phyloP scores from a whole-genome alignment of 2,888 invertebrate genomes.

The Cistogaster globosa region DNA sequence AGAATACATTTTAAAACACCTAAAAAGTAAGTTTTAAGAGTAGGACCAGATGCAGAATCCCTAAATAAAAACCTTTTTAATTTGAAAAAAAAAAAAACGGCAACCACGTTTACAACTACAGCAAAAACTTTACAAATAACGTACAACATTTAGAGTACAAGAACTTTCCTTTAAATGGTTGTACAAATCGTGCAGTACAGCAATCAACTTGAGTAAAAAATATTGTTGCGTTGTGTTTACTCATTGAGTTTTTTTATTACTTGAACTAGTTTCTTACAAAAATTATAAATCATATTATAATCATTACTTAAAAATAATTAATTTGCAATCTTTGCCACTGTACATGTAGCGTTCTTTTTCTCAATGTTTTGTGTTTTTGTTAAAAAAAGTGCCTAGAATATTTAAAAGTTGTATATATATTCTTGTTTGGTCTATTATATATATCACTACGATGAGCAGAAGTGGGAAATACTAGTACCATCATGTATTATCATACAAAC shows the following conservation, averaged over 20 bases:
- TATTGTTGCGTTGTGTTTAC: too few relatives aligned
- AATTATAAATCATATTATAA: too few relatives aligned
- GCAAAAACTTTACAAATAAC: slow-evolving; percentile 34
- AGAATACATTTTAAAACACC: slow-evolving; percentile 1
- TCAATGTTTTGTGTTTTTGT: background rate
- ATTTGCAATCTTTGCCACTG: background rate
- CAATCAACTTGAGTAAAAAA: slow-evolving; percentile 1
- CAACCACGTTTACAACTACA: background rate
- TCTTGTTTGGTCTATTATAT: slow-evolving; percentile 43
- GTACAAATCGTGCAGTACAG: background rate
- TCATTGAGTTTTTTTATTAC: too few relatives aligned
- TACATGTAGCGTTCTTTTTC: slow-evolving; percentile 5
- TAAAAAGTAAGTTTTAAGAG: background rate
- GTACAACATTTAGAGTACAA: slow-evolving; percentile 37
- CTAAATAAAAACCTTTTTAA: slow-evolving; percentile 27
- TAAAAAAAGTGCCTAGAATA: slow-evolving; percentile 62
- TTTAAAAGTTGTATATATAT: slow-evolving; percentile 62
- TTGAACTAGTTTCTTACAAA: too few relatives aligned
- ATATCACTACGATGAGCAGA: slow-evolving; percentile 39
- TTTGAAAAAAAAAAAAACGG: slow-evolving; percentile 13
- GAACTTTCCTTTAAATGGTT: slow-evolving; percentile 14
- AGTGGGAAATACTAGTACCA: slow-evolving; percentile 48
- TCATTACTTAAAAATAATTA: background rate
- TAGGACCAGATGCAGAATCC: slow-evolving; percentile 29
- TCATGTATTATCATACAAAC: slow-evolving; percentile 30